Percentiles rank a stretch among this genome's conserved stretches.
Conservation (phyloP, 2,888 invertebrate genomes). For the Stegophylla sp. region DNA sequence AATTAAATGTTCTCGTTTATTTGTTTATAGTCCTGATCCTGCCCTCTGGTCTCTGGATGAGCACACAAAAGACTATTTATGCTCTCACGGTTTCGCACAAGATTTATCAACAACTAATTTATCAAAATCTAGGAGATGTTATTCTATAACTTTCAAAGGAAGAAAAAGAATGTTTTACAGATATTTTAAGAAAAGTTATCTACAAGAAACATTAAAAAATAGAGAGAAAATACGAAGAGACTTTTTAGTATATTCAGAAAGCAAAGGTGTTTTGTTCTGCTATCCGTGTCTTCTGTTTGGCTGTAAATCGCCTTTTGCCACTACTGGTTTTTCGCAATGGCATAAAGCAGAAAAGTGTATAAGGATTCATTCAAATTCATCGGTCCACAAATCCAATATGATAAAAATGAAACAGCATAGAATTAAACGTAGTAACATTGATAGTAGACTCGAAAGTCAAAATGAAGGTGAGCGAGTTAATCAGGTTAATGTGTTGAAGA, state of each 20-base stretch:
- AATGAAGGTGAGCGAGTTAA: neutral
- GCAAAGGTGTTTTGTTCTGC: slow-evolving; percentile 18
- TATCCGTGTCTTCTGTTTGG: slow-evolving; percentile 7
- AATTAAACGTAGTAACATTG: neutral
- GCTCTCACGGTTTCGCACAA: neutral
- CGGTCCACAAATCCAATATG: neutral
- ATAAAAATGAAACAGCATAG: neutral
- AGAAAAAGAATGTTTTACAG: neutral
- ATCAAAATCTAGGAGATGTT: neutral
- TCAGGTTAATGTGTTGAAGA: neutral
- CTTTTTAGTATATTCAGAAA: neutral
- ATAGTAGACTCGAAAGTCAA: neutral
- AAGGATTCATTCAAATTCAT: neutral
- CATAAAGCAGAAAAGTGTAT: neutral
- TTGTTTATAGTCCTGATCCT: neutral
- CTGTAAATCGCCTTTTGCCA: neutral
- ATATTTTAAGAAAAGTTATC: neutral
- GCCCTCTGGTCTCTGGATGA: neutral
- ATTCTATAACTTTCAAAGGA: neutral
- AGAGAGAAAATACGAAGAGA: slow-evolving; percentile 13
- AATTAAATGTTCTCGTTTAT: neutral
- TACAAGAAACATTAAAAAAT: neutral
- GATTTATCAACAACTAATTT: neutral
- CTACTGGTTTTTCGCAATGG: neutral
- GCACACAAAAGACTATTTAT: neutral